These are phyloP conservation scores for Dendrolimus pini DNA, from an alignment of 2,888 invertebrate genomes.

Conservation along the genomic window DNA sequence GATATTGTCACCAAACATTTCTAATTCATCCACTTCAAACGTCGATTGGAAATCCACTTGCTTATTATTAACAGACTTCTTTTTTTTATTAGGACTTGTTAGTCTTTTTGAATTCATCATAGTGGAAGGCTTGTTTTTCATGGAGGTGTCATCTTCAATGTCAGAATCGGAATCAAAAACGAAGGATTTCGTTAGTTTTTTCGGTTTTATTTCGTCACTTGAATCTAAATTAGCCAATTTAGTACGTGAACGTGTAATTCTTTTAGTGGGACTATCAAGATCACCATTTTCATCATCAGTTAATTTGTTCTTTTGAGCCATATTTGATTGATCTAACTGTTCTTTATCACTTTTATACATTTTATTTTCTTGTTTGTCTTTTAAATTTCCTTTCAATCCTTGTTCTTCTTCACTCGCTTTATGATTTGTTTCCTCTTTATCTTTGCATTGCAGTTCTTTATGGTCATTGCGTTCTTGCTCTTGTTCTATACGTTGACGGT, in stretches of 20 bases:
- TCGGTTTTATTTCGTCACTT: constrained; percentile 15
- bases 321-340: constrained; percentile 7
- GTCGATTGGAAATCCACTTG: background rate
- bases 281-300: background rate
- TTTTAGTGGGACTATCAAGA: constrained; percentile 1
- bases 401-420: constrained; percentile 6
- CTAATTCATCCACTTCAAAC: constrained; percentile 37
- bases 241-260: constrained; percentile 36
- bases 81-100: background rate
- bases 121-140: background rate
- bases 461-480: background rate
- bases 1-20: constrained; percentile 53
- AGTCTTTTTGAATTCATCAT: background rate
- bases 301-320: background rate
- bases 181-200: constrained; percentile 29
- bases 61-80: background rate
- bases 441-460: background rate
- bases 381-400: constrained; percentile 6
- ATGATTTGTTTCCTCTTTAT: constrained; percentile 6
- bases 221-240: constrained; percentile 8
- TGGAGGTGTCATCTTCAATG: constrained; percentile 11
- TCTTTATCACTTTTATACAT: constrained; percentile 7
- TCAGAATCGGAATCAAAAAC: constrained; percentile 46
- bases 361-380: constrained; percentile 7
- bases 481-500: no score